Base-by-base conservation (phyloP, 92 coral and sea anemone genomes). In the Epizoanthus fatuus region DNA sequence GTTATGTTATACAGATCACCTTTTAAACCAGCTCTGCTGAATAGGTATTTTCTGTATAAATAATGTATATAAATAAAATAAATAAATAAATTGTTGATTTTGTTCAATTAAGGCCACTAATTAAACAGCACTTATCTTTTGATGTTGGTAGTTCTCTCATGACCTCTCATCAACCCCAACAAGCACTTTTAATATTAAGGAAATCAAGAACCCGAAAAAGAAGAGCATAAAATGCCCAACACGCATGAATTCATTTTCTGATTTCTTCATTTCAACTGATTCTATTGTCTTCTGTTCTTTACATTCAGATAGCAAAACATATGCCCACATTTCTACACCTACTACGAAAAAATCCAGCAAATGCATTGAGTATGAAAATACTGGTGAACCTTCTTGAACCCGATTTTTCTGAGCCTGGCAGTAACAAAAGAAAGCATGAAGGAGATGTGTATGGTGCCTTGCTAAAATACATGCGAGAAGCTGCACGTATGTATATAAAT, bases 361-460 rank as follows among this genome's bases (percentile, higher is more conserved):
- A 44, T 15, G 47, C 35, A 49, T 66, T 68, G 40, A 35, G 73
- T 14, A 37, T 68, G 73, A 68, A 68, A 52, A 68, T 54, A 52
- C 53, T 68, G 73, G 73, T 68, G 16, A 68, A 68, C 38, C 53
- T 68, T 0, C 40, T 68, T 68, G 73, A 68, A 68, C 73, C 73
- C 15, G 19, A 68, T 52, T 68, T 68, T 52, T 68, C 73, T 68
- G 73, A 68, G 40, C 73, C 16, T 37, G 73, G 73, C 40, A 68
- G 51, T 37, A 68, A 68, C 73, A 68, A 68, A 39, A 19, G 54
- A 52, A 68, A 68, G 40, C 73, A 68, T 14, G 54, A 68, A 29
- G 35, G 35, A 29, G 35, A 29, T 29, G 35, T 29, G 35, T 29
- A 29, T 29, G 35, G 35, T 29, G 35, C 35, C 35, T 29, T 29